Evolutionary conservation across 2,113 vertebrate species (phyloP).

Genomic region (Progne subis): DNA sequence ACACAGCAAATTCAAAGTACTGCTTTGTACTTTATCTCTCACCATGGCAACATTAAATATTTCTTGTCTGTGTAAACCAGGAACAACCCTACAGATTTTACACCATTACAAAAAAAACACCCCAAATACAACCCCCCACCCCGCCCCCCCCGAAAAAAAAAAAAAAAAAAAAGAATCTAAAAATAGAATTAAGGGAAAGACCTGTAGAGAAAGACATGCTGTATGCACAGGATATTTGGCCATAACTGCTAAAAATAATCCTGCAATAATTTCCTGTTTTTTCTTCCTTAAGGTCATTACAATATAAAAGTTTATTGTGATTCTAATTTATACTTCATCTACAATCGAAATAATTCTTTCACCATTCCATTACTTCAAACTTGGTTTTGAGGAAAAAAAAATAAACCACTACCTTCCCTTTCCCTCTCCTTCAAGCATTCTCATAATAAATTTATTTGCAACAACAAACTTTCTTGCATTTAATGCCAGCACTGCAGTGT

Average conservation of each 20-base stretch:
- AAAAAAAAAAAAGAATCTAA: neutral
- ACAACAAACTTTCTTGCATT: neutral
- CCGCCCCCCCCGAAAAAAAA: too few relatives aligned
- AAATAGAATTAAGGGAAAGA: neutral
- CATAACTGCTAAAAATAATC: neutral
- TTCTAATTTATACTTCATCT: neutral
- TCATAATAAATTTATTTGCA: neutral
- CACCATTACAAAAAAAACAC: neutral
- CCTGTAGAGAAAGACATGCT: neutral
- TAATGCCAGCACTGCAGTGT: neutral
- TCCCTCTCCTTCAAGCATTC: neutral
- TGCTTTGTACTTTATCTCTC: neutral
- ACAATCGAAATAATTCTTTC: neutral
- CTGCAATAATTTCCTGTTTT: neutral
- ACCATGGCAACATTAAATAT: neutral
- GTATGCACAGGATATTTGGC: neutral
- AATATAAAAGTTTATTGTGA: neutral
- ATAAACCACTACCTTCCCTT: neutral
- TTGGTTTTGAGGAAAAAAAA: neutral
- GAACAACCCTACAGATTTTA: neutral
- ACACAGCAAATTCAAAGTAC: neutral
- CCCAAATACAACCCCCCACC: too few relatives aligned
- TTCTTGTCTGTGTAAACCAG: neutral
- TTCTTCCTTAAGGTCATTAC: neutral
- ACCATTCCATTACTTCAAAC: neutral